These are phyloP conservation scores for Spheniscus humboldti DNA, from an alignment of 2,797 vertebrate genomes.

Conservation along the genomic window DNA sequence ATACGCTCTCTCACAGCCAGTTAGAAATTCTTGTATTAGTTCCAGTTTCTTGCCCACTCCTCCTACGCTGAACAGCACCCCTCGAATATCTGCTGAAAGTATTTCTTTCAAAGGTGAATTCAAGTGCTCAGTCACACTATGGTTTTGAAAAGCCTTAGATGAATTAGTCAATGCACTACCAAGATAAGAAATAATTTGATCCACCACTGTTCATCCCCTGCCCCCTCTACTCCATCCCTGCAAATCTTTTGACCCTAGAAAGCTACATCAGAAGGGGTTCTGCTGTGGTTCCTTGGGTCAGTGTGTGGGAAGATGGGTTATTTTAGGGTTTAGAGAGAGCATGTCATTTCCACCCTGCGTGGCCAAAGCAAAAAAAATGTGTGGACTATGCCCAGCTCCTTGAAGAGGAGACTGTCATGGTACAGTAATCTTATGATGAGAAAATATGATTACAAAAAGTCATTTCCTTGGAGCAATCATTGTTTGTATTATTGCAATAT, in stretches of 20 bases:
- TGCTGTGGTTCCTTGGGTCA: not conserved
- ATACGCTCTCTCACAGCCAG: not conserved
- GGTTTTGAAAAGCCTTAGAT: not conserved
- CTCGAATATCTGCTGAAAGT: not conserved
- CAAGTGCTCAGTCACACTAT: rapidly evolving
- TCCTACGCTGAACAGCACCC: rapidly evolving
- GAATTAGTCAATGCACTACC: not conserved
- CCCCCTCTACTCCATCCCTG: not conserved
- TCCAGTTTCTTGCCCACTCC: not conserved
- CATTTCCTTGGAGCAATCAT: not conserved
- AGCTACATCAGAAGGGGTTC: not conserved
- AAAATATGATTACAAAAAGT: not conserved
- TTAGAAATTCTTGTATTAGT: not conserved
- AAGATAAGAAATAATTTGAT: not conserved
- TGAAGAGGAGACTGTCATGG: not conserved
- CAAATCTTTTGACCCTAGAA: not conserved
- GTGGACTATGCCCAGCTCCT: not conserved
- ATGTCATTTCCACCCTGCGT: not conserved
- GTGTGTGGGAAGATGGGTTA: not conserved
- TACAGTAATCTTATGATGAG: not conserved
- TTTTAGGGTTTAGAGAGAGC: not conserved
- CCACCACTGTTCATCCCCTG: not conserved
- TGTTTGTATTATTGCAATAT: not conserved
- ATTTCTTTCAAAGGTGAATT: not conserved
- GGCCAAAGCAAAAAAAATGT: not conserved